Percentiles rank a stretch among this genome's conserved stretches.
Evolutionary conservation across 2,888 invertebrate species (phyloP).

Genomic region (Didymodactylos carnosus): DNA sequence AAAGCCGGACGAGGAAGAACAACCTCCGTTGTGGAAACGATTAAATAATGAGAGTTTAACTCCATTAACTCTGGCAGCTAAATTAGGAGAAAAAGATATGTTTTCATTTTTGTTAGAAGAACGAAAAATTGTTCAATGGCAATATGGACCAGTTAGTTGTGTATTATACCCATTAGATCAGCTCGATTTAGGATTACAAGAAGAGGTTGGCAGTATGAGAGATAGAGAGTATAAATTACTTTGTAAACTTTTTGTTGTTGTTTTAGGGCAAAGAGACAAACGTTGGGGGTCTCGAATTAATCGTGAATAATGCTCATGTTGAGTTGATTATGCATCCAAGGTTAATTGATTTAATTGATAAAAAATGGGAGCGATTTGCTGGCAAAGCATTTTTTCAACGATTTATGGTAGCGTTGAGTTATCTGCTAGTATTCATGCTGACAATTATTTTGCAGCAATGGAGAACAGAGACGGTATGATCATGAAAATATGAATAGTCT

Average conservation of each 20-base stretch:
- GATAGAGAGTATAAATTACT: not conserved
- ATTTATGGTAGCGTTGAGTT: not conserved
- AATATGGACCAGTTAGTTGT: conserved; percentile 76
- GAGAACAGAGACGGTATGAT: not conserved
- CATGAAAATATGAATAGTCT: not conserved
- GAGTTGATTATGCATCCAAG: not conserved
- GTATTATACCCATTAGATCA: conserved; percentile 83
- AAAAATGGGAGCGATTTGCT: not conserved
- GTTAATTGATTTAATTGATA: not conserved
- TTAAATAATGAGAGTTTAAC: conserved; percentile 57
- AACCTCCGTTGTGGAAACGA: not conserved
- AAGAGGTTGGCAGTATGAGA: not conserved
- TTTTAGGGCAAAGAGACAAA: not conserved
- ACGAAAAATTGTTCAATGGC: conserved; percentile 89
- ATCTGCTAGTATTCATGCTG: not conserved
- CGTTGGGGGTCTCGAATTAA: not conserved
- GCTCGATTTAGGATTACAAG: conserved; percentile 40
- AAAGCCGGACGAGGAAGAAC: not conserved
- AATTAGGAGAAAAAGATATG: conserved; percentile 68
- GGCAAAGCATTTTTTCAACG: not conserved
- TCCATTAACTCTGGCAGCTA: conserved; percentile 74
- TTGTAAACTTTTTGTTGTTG: not conserved
- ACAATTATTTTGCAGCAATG: not conserved
- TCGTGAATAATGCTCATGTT: not conserved
- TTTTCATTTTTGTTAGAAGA: conserved; percentile 90